phyloP scores from a whole-genome alignment of 2,797 vertebrate genomes.

The Odontamblyopus lacepedii region DNA sequence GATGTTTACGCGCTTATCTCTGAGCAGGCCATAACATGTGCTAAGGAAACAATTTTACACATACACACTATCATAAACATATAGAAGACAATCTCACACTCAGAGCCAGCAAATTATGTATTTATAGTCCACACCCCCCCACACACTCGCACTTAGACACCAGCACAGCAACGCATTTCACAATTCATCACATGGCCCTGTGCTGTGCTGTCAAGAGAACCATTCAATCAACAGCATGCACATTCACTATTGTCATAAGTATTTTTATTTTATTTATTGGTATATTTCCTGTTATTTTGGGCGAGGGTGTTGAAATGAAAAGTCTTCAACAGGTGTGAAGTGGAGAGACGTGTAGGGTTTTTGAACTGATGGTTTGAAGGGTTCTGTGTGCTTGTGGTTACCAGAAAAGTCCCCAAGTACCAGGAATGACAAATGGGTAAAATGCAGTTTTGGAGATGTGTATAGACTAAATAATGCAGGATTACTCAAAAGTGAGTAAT shows the following conservation, averaged over 20 bases:
- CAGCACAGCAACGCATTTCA: slow-evolving; percentile 59
- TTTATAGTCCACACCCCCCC: slow-evolving; percentile 60
- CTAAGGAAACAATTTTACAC: slow-evolving; percentile 52
- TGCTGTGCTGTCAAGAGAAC: slow-evolving; percentile 58
- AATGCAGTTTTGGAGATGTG: too few relatives aligned
- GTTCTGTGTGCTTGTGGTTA: neutral
- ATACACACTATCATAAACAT: slow-evolving; percentile 52
- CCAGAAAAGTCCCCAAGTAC: too few relatives aligned
- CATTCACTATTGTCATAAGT: slow-evolving; percentile 40
- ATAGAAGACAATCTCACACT: slow-evolving; percentile 60
- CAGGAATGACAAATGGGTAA: too few relatives aligned
- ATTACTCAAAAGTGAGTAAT: too few relatives aligned
- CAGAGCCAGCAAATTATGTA: slow-evolving; percentile 47
- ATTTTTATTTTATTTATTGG: slow-evolving; percentile 24
- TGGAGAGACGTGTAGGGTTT: neutral
- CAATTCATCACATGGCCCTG: slow-evolving; percentile 60
- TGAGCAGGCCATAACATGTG: slow-evolving; percentile 64
- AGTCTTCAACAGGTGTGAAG: neutral
- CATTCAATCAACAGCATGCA: slow-evolving; percentile 43
- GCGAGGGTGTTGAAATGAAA: neutral
- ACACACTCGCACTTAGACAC: slow-evolving; percentile 65
- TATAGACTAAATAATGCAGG: too few relatives aligned
- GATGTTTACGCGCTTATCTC: slow-evolving; percentile 74
- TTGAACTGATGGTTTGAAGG: neutral
- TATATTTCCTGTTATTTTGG: neutral